phyloP scores from a whole-genome alignment of 2,797 vertebrate species.

The Echiichthys vipera region DNA sequence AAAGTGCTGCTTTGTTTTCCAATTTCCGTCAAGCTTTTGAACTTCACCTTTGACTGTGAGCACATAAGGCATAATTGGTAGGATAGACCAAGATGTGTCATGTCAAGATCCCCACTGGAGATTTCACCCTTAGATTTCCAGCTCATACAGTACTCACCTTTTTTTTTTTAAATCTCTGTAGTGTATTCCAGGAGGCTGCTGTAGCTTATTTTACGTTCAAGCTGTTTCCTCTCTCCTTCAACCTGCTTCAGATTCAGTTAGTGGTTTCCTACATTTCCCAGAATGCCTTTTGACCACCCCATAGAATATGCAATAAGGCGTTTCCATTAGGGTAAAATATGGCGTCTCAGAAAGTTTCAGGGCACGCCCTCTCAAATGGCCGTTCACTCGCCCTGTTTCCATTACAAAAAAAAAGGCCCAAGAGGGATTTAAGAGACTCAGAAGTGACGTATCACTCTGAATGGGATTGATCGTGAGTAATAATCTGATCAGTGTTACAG shows the following conservation, averaged over 20 bases:
- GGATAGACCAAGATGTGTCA: not conserved
- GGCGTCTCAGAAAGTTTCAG: no score
- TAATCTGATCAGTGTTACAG: no score
- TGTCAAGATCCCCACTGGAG: not conserved
- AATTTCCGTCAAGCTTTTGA: slow-evolving; percentile 8
- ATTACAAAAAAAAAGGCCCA: no score
- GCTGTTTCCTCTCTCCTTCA: not conserved
- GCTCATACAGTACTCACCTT: not conserved
- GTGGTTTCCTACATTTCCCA: slow-evolving; percentile 43
- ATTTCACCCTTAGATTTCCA: not conserved
- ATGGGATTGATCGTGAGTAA: no score
- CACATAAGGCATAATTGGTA: not conserved
- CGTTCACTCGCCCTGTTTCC: no score
- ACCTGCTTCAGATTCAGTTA: slow-evolving; percentile 1
- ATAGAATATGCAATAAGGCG: slow-evolving; percentile 3
- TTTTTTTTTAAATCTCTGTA: not conserved
- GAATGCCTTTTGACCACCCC: slow-evolving; percentile 23
- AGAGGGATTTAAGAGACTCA: no score
- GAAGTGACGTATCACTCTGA: no score
- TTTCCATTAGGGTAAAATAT: no score
- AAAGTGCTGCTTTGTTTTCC: slow-evolving; percentile 20
- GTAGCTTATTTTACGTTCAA: not conserved
- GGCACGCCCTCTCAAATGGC: no score
- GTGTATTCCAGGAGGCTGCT: not conserved
- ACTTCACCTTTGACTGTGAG: slow-evolving; percentile 4